Conservation (phyloP, 2,797 vertebrate species). For the Uromys caudimaculatus region DNA sequence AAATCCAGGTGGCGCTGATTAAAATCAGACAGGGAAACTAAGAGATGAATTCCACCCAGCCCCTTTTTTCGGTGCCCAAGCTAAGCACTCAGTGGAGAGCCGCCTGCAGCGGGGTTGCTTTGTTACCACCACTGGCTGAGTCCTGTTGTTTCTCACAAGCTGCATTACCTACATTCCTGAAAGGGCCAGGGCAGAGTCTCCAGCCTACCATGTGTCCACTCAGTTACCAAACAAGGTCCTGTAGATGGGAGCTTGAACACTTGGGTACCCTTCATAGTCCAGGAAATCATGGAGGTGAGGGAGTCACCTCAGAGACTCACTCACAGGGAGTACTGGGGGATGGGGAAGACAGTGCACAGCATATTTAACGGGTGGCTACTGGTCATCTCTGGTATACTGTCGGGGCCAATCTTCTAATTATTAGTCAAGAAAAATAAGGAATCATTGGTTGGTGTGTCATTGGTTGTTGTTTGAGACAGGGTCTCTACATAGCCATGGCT, state of each 20-base stretch:
- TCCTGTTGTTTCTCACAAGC: background rate
- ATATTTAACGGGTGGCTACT: background rate
- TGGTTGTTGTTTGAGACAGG: background rate
- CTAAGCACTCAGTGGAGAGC: background rate
- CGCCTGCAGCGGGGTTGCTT: slow-evolving; percentile 43
- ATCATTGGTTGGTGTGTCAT: background rate
- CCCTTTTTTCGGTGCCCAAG: slow-evolving; percentile 16
- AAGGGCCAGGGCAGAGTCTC: slow-evolving; percentile 1
- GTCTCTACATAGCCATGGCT: background rate
- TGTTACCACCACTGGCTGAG: background rate
- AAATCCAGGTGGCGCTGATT: slow-evolving; percentile 77
- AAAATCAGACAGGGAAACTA: slow-evolving; percentile 71
- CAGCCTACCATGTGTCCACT: background rate
- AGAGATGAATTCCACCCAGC: slow-evolving; percentile 54
- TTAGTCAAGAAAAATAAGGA: slow-evolving; percentile 29
- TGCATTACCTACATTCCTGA: background rate
- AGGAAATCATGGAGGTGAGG: background rate
- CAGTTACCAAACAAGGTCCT: background rate
- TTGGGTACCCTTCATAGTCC: rapidly evolving
- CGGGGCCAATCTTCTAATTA: background rate
- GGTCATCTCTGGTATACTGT: background rate
- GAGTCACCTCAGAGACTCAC: background rate
- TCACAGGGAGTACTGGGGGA: background rate
- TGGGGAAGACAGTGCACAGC: background rate
- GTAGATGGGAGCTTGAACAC: background rate